These are phyloP conservation scores for Brachyopa scutellaris DNA, from an alignment of 2,888 invertebrate species.

Conservation along the genomic window DNA sequence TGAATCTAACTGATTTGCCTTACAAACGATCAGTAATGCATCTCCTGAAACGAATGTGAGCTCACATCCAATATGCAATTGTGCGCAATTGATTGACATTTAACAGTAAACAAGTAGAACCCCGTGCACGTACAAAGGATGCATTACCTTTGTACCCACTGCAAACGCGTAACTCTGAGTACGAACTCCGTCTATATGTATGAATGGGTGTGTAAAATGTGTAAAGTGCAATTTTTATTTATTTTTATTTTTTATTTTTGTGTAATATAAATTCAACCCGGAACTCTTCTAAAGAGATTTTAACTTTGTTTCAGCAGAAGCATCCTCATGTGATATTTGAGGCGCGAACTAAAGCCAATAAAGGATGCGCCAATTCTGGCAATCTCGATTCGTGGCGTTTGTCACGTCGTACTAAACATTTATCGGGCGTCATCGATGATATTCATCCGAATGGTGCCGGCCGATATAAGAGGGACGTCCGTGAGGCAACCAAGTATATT, in stretches of 20 bases:
- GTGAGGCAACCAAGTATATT: constrained; percentile 96
- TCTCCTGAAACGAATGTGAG: too few relatives aligned
- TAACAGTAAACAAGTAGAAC: too few relatives aligned
- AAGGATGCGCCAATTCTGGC: constrained; percentile 93
- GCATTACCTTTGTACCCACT: too few relatives aligned
- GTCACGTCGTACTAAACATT: constrained; percentile 85
- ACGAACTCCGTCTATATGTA: not conserved
- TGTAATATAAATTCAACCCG: not conserved
- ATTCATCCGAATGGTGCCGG: constrained; percentile 81
- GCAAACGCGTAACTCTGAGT: too few relatives aligned
- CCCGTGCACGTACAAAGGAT: too few relatives aligned
- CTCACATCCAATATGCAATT: too few relatives aligned
- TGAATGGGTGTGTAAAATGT: not conserved
- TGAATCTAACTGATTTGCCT: too few relatives aligned
- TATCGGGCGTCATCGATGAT: constrained; percentile 81
- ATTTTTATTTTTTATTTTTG: not conserved
- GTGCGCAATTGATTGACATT: too few relatives aligned
- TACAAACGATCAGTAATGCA: too few relatives aligned
- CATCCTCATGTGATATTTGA: constrained; percentile 99
- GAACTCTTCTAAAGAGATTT: constrained; percentile 66
- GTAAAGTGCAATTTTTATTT: not conserved
- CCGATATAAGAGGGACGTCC: constrained; percentile 88
- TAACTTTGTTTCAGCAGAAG: constrained; percentile 91
- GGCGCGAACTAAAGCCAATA: constrained; percentile 94
- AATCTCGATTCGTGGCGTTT: constrained; percentile 88